Conservation (phyloP, 1,140 invertebrate species). For the Cotesia chilonis region DNA sequence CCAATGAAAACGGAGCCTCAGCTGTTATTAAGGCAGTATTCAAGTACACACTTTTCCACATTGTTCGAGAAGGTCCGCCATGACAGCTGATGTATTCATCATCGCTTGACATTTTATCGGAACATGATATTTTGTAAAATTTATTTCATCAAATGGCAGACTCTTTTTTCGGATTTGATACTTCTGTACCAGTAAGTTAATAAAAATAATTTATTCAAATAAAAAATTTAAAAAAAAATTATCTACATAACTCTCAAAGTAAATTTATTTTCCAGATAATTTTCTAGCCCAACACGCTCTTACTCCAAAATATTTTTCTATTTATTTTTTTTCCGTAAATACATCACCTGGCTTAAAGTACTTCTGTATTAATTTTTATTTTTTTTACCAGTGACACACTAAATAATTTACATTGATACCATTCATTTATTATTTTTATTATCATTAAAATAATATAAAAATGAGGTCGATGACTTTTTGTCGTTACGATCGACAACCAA, state of each 20-base stretch:
- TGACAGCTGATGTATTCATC: conserved; percentile 58
- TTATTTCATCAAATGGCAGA: conserved; percentile 81
- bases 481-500: conserved; percentile 28
- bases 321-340: no score
- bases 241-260: neutral
- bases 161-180: conserved; percentile 83
- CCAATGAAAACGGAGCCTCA: no score
- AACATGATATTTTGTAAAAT: conserved; percentile 74
- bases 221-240: neutral
- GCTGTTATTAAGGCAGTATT: no score
- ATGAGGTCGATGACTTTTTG: neutral
- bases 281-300: no score
- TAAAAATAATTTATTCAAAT: neutral
- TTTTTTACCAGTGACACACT: no score
- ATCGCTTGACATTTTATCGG: conserved; percentile 55
- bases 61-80: conserved; percentile 49
- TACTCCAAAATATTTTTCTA: no score
- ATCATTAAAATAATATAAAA: neutral
- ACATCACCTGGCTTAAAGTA: no score
- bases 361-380: no score
- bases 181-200: conserved; percentile 74
- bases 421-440: neutral
- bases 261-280: no score
- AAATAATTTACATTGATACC: no score
- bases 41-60: neutral